Percentiles rank a stretch among this genome's conserved stretches.
Evolutionary conservation across 2,797 vertebrate genomes (phyloP).

Genomic region (Rhincodon typus): DNA sequence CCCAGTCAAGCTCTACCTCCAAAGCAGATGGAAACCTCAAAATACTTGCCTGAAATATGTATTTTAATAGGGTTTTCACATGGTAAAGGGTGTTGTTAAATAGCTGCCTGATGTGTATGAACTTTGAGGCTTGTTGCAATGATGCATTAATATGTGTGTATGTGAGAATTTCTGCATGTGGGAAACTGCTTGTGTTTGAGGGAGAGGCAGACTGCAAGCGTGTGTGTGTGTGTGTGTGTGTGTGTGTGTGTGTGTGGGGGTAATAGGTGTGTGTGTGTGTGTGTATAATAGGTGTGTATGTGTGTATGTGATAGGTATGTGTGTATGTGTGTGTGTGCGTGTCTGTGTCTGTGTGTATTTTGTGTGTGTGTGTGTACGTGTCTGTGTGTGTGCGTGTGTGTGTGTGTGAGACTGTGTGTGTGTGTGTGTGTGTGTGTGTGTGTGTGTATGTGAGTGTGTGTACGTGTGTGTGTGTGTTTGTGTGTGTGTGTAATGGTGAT

Average conservation of each 20-base stretch:
- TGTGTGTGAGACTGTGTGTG: not conserved
- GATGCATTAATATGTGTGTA: conserved; percentile 38
- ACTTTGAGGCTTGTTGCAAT: conserved; percentile 40
- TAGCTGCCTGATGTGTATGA: too few species aligned
- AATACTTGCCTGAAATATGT: not conserved
- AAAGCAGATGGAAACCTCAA: not conserved
- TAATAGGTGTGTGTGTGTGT: not conserved
- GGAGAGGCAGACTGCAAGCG: too few species aligned
- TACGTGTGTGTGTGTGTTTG: not conserved
- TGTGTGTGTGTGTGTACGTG: too few species aligned
- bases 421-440: not conserved
- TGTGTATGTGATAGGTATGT: not conserved
- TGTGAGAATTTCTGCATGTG: not conserved
- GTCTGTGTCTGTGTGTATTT: not conserved
- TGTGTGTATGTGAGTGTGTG: not conserved
- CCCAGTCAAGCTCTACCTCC: not conserved
- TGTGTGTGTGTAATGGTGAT: not conserved
- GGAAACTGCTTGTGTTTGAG: too few species aligned
- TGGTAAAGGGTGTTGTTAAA: not conserved
- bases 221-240: not conserved
- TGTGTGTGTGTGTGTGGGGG: not conserved
- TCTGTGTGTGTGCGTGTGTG: not conserved
- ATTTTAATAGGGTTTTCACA: not conserved
- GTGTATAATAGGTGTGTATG: not conserved
- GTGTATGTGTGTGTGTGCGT: not conserved